A percentile compares a stretch with the other conserved stretches of the same genome.
These are phyloP conservation scores for Crypturellus tataupa DNA, from an alignment of 2,797 vertebrate genomes.

Conservation along the genomic window DNA sequence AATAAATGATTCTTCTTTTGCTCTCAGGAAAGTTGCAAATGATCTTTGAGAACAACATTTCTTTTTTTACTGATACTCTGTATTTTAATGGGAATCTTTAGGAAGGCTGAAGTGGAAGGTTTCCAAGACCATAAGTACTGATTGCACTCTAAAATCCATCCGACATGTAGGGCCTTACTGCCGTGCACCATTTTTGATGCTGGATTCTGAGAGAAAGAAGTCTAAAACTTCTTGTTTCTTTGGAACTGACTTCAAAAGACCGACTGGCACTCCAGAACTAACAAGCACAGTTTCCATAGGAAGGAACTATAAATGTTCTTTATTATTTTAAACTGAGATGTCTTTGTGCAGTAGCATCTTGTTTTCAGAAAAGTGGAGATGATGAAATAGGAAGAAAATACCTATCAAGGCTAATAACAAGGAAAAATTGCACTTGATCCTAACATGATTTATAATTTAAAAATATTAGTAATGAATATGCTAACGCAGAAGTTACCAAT, in stretches of 20 bases:
- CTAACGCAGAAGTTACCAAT: neutral
- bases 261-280: neutral
- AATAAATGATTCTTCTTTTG: neutral
- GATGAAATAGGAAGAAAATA: neutral
- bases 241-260: neutral
- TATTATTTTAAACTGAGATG: neutral
- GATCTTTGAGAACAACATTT: neutral
- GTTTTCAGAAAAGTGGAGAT: neutral
- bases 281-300: neutral
- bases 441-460: neutral
- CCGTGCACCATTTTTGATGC: neutral
- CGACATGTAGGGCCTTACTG: neutral
- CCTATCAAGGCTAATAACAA: neutral
- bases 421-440: neutral
- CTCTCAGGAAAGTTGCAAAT: neutral
- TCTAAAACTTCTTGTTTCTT: neutral
- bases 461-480: neutral
- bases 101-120: neutral
- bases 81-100: neutral
- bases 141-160: neutral
- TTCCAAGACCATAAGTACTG: neutral
- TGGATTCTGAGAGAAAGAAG: neutral
- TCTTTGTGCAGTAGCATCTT: neutral
- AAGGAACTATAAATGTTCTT: neutral
- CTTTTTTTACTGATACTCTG: neutral